phyloP scores from a whole-genome alignment of 1,140 invertebrate species.

The Stenopsyche tienmushanensis region DNA sequence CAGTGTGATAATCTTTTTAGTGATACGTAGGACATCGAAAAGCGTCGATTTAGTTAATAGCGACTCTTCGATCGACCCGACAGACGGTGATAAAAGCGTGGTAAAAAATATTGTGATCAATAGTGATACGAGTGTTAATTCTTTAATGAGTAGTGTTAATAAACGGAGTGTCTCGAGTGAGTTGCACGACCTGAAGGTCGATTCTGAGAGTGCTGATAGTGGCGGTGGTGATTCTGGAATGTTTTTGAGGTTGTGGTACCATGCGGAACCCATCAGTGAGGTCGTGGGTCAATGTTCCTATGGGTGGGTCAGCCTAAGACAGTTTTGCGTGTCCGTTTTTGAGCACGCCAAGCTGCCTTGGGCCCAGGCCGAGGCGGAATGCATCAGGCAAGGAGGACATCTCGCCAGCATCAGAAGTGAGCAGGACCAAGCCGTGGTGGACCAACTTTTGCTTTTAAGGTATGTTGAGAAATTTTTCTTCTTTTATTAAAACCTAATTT shows the following conservation, averaged over 20 bases:
- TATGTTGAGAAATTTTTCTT: constrained; percentile 44
- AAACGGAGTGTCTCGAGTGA: constrained; percentile 30
- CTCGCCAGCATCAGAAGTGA: constrained; percentile 64
- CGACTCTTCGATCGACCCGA: constrained; percentile 3
- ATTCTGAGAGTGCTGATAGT: background rate
- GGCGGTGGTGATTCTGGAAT: constrained; percentile 48
- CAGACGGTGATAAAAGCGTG: background rate
- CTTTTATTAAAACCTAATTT: background rate
- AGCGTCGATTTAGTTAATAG: background rate
- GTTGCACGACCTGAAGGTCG: background rate
- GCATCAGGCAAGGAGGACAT: constrained; percentile 62
- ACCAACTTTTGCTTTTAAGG: constrained; percentile 63
- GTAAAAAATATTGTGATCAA: background rate
- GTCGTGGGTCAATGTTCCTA: constrained; percentile 62
- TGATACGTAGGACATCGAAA: constrained; percentile 42
- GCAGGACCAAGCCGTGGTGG: constrained; percentile 60
- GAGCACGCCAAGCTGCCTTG: constrained; percentile 59
- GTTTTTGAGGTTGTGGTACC: constrained; percentile 56
- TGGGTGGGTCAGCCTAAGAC: constrained; percentile 62
- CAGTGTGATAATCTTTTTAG: constrained; percentile 51
- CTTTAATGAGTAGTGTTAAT: constrained; percentile 18
- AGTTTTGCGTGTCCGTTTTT: constrained; percentile 64
- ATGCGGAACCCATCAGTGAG: constrained; percentile 56
- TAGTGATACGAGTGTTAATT: constrained; percentile 3
- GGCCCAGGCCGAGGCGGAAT: constrained; percentile 65